These are phyloP conservation scores for Choristoneura rosaceana DNA, from an alignment of 2,888 invertebrate genomes.

Conservation along the genomic window DNA sequence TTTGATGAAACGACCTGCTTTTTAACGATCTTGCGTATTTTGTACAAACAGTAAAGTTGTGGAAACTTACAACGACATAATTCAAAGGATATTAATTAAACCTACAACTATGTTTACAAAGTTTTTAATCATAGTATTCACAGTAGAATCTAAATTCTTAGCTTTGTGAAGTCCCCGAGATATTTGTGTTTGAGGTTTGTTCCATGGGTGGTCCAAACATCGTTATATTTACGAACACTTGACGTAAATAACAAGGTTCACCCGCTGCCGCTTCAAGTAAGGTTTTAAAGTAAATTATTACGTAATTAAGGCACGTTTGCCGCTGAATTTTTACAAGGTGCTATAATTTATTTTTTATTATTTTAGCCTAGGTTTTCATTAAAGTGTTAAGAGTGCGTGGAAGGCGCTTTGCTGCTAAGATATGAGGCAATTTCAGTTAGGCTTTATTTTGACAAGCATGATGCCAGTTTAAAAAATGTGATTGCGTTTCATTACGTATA, in stretches of 20 bases:
- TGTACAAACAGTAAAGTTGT: neutral
- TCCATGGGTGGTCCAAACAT: constrained; percentile 7
- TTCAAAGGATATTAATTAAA: neutral
- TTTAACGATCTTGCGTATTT: neutral
- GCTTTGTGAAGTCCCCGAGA: neutral
- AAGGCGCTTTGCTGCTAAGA: neutral
- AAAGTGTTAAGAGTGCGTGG: neutral
- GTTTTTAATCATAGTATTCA: neutral
- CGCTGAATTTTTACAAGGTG: constrained; percentile 29
- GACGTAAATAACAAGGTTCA: constrained; percentile 36
- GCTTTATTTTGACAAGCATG: neutral
- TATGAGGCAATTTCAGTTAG: neutral
- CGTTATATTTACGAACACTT: constrained; percentile 36
- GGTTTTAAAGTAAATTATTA: constrained; percentile 40
- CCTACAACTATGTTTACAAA: neutral
- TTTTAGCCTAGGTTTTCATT: constrained; percentile 10
- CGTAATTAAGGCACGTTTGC: constrained; percentile 38
- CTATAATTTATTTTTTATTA: constrained; percentile 32
- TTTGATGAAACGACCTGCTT: neutral
- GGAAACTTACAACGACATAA: neutral
- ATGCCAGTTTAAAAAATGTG: neutral
- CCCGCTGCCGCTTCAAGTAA: constrained; percentile 22
- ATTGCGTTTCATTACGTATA: neutral
- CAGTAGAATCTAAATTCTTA: neutral
- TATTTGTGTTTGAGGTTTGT: neutral